phyloP scores from a whole-genome alignment of 2,888 invertebrate genomes.

The Allophyes oxyacanthae region DNA sequence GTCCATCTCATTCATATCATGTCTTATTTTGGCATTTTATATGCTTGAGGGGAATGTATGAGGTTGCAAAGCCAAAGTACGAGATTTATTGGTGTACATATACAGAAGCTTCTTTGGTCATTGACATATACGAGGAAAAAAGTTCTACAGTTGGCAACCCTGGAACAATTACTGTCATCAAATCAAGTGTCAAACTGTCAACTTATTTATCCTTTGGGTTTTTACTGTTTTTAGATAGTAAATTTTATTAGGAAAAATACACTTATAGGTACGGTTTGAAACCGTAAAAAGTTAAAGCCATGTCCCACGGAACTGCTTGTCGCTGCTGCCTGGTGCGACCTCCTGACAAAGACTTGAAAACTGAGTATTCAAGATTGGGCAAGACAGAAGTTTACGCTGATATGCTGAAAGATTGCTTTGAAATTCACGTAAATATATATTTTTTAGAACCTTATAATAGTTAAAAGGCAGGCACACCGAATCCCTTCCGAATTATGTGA shows the following conservation, averaged over 20 bases:
- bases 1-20: too few species aligned
- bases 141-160: too few species aligned
- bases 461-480: background rate
- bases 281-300: slow-evolving; percentile 40
- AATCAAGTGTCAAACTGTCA: too few species aligned
- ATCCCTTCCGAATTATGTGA: background rate
- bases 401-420: slow-evolving; percentile 83
- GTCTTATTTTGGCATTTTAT: too few species aligned
- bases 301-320: slow-evolving; percentile 68
- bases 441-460: background rate
- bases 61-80: too few species aligned
- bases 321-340: slow-evolving; percentile 78
- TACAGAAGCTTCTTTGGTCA: too few species aligned
- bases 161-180: slow-evolving; percentile 38
- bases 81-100: too few species aligned
- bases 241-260: slow-evolving; percentile 5
- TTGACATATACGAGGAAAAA: too few species aligned
- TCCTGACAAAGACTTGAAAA: slow-evolving; percentile 76
- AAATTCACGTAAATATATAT: slow-evolving; percentile 74
- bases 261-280: background rate
- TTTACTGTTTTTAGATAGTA: too few species aligned
- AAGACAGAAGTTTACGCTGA: slow-evolving; percentile 78
- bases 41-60: too few species aligned
- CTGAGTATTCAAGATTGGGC: slow-evolving; percentile 68
- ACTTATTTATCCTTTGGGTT: background rate